Evolutionary conservation across 2,797 vertebrate species (phyloP), one percentile per base, ranked within the genome.

Genomic region (Hydrocynus forskahlii): DNA sequence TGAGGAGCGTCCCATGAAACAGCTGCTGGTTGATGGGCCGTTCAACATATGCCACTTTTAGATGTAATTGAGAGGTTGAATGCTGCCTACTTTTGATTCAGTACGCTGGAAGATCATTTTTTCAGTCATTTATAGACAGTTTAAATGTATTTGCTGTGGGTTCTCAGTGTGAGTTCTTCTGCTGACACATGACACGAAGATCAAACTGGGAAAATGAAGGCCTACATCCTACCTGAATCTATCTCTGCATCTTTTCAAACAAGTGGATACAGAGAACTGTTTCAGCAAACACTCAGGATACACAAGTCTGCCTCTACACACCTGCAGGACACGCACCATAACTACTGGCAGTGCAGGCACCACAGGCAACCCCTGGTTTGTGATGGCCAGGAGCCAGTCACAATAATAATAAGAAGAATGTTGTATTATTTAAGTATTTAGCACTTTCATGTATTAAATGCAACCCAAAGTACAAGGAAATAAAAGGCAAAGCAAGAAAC

Each of bases 1-100:
- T 54, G 52, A 78, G 75, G 50, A 77, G 57, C 19, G 29, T 35
- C 17, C 23, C 68, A 38, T 45, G 45, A 68, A 79, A 78, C 81
- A 83, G 71, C 72, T 83, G 76, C 78, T 60, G 76, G 54, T 69
- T 79, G 76, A 75, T 63, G 60, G 43, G 23, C 55, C 81, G 63
- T 40, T 73, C 71, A 72, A 52, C 68, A 63, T 69, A 75, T 75
- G 81, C 62, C 63, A 79, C 63, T 60, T 77, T 78, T 67, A 21
- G 1, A 79, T 75, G 66, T 83, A 76, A 57, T 77, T 75, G 57
- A 79, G 71, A 64, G 74, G 71, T 55, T 78, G 71, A 79, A 69
- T 75, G 38, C 71, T 74, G 70, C 74, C 81, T 68, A 63, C 64
- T 10, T 40, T 43, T 19, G 38, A 67, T 78, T 64, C 64, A 72